A percentile compares a stretch with the other conserved stretches of the same genome.
Evolutionary conservation across 2,113 vertebrate species (phyloP).

Genomic region (Rhinoptilus africanus): DNA sequence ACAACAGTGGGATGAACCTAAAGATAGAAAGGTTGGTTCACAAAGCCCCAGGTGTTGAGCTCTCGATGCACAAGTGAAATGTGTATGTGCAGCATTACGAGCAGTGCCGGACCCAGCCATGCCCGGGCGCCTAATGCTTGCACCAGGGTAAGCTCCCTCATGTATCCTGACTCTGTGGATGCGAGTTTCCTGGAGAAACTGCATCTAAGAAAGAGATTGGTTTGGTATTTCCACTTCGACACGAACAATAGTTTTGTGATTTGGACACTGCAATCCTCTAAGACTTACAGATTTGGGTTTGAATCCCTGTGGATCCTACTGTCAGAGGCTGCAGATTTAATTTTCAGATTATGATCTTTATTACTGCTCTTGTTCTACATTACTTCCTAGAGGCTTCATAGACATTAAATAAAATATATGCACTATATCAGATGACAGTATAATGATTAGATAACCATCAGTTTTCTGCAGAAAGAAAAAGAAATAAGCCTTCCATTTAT

Average conservation of each 20-base stretch:
- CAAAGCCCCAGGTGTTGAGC: neutral
- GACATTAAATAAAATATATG: neutral
- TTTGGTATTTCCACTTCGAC: neutral
- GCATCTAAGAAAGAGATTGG: neutral
- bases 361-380: neutral
- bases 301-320: neutral
- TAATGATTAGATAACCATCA: neutral
- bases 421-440: neutral
- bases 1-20: neutral
- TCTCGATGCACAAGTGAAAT: neutral
- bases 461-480: neutral
- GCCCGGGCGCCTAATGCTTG: fast-evolving
- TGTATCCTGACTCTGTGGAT: neutral
- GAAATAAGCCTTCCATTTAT: neutral
- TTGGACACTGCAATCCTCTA: neutral
- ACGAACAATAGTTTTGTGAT: neutral
- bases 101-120: neutral
- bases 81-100: neutral
- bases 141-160: neutral
- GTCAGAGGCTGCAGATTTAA: neutral
- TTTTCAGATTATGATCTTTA: constrained; percentile 9
- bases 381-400: neutral
- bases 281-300: neutral
- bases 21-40: neutral
- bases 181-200: neutral